A percentile compares a stretch with the other conserved stretches of the same genome.
Evolutionary conservation across 2,888 invertebrate genomes (phyloP).

Genomic region (Xiphydria camelus): DNA sequence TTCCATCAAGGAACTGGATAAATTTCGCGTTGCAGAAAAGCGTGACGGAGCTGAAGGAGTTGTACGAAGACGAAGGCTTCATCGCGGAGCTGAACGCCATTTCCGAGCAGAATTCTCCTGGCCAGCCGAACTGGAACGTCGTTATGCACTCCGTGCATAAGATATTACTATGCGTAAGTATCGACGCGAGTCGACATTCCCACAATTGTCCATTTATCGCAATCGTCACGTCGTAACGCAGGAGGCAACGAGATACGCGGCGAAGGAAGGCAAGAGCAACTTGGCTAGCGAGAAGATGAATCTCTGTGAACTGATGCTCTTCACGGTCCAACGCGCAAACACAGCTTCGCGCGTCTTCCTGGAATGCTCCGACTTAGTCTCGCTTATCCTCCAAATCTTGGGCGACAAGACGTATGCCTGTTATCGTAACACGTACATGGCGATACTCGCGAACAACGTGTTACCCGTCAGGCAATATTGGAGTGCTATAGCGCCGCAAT

Average conservation of each 20-base stretch:
- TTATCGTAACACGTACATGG: slow-evolving; percentile 63
- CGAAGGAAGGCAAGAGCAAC: slow-evolving; percentile 1
- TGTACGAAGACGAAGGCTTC: slow-evolving; percentile 30
- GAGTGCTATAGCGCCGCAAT: slow-evolving; percentile 58
- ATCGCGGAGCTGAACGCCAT: slow-evolving; percentile 33
- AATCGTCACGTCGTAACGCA: no score
- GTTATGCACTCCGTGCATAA: slow-evolving; percentile 34
- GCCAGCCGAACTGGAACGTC: slow-evolving; percentile 28
- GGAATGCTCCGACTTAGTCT: slow-evolving; percentile 29
- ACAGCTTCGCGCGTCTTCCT: slow-evolving; percentile 19
- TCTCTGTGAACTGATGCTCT: slow-evolving; percentile 15
- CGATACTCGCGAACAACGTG: slow-evolving; percentile 62
- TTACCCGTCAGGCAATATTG: slow-evolving; percentile 61
- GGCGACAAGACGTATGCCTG: slow-evolving; percentile 44
- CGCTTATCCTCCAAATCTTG: slow-evolving; percentile 36
- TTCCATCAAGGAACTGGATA: not conserved
- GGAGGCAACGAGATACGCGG: slow-evolving; percentile 39
- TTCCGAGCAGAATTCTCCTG: slow-evolving; percentile 19
- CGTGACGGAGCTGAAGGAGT: slow-evolving; percentile 28
- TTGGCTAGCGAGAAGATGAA: slow-evolving; percentile 1
- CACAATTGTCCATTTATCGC: no score
- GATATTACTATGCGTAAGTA: slow-evolving; percentile 38
- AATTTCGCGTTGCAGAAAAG: slow-evolving; percentile 32
- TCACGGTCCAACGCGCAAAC: slow-evolving; percentile 21
- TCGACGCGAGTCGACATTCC: no score